Percentiles rank a stretch among this genome's conserved stretches.
Conservation (phyloP, 2,888 invertebrate species). For the Philereme vetulata region DNA sequence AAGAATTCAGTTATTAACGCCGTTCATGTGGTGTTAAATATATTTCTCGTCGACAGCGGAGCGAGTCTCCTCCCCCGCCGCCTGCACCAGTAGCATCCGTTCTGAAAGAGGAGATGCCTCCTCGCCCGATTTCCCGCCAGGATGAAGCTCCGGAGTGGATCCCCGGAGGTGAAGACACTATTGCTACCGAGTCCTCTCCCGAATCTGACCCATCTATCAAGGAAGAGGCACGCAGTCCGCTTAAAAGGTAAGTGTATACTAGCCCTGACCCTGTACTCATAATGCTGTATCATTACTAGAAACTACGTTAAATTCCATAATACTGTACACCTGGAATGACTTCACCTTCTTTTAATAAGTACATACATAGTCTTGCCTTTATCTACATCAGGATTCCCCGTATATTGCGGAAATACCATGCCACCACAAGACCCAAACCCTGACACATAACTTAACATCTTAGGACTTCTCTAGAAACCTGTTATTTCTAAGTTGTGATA, state of each 20-base stretch:
- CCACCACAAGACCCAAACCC: no score
- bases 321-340: background rate
- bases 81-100: constrained; percentile 22
- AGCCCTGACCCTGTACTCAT: background rate
- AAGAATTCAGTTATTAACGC: no score
- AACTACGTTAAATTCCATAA: no score
- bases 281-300: no score
- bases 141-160: constrained; percentile 65
- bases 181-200: constrained; percentile 59
- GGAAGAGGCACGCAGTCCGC: constrained; percentile 69
- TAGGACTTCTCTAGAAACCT: no score
- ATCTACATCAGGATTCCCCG: no score
- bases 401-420: no score
- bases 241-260: constrained; percentile 59
- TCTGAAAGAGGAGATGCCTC: constrained; percentile 36
- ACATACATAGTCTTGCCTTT: no score
- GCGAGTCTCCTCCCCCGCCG: constrained; percentile 67
- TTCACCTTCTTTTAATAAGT: no score
- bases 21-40: background rate
- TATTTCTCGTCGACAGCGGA: constrained; percentile 51
- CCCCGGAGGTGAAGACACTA: constrained; percentile 69
- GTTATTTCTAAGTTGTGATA: no score
- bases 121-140: constrained; percentile 40
- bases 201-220: constrained; percentile 51
- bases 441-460: no score